These are phyloP conservation scores for Lacanobia wlatinum DNA, from an alignment of 2,888 invertebrate species.

Conservation along the genomic window DNA sequence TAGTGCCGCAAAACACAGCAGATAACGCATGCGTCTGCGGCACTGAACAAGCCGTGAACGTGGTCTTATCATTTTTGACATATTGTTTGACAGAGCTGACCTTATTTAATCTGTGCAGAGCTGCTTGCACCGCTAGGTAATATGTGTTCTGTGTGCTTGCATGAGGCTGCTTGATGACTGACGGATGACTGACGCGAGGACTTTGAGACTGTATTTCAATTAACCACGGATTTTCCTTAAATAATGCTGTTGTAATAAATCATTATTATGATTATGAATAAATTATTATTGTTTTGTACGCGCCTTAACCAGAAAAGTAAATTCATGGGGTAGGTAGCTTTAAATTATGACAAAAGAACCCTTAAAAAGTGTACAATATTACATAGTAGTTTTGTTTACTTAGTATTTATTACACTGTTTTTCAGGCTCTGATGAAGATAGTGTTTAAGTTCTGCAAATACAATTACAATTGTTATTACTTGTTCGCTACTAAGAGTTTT, in stretches of 20 bases:
- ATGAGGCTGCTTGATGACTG: no score
- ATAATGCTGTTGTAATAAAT: not conserved
- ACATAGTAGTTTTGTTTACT: not conserved
- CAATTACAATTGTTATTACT: not conserved
- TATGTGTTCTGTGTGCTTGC: no score
- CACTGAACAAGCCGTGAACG: no score
- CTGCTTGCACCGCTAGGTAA: no score
- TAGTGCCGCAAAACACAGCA: no score
- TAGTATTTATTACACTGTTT: not conserved
- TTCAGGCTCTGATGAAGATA: not conserved
- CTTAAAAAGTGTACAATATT: not conserved
- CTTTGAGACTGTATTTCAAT: no score
- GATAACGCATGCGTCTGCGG: no score
- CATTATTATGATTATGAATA: slow-evolving; percentile 42
- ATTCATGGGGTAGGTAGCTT: slow-evolving; percentile 45
- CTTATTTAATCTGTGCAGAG: no score
- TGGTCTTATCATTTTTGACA: no score
- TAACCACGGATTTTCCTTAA: no score
- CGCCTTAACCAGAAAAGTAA: slow-evolving; percentile 23
- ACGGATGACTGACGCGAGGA: no score
- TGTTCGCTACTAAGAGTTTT: not conserved
- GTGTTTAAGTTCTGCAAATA: not conserved
- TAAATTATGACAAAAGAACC: not conserved
- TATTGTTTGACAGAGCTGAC: no score
- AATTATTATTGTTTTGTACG: slow-evolving; percentile 48